phyloP scores from a whole-genome alignment of 2,888 invertebrate species.

The Pristionchus arcanus region DNA sequence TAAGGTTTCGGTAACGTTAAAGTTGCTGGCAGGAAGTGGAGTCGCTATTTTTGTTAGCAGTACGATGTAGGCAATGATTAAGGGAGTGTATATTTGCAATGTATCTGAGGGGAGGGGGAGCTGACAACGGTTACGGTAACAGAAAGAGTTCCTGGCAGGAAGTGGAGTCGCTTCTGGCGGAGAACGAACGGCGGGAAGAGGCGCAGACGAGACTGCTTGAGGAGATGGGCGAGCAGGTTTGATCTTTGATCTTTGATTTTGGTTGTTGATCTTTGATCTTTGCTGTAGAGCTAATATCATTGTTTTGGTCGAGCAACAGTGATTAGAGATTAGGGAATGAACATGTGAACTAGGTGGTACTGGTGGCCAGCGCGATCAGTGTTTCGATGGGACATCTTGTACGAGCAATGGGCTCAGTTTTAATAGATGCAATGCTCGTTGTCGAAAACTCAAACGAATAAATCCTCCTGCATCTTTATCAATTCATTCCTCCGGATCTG shows the following conservation, averaged over 20 bases:
- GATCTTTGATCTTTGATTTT: not conserved
- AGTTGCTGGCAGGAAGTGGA: no score
- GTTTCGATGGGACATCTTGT: no score
- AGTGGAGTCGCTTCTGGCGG: not conserved
- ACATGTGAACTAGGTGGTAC: not conserved
- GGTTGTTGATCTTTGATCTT: not conserved
- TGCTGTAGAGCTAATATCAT: no score
- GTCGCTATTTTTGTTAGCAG: no score
- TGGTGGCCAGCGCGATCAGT: no score
- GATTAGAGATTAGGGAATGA: not conserved
- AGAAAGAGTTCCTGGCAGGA: not conserved
- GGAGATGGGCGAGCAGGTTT: constrained; percentile 50
- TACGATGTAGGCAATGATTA: no score
- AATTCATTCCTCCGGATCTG: not conserved
- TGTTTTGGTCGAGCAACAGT: not conserved
- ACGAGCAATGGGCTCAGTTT: no score
- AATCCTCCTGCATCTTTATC: no score
- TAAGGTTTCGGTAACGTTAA: no score
- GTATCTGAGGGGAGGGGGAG: not conserved
- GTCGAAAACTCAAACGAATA: no score
- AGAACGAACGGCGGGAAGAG: not conserved
- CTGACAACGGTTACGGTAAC: not conserved
- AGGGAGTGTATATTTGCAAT: no score
- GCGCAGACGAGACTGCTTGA: constrained; percentile 18
- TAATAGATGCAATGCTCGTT: no score